These are phyloP conservation scores for Oxycera nigricornis DNA, from an alignment of 2,888 invertebrate genomes.

Conservation along the genomic window DNA sequence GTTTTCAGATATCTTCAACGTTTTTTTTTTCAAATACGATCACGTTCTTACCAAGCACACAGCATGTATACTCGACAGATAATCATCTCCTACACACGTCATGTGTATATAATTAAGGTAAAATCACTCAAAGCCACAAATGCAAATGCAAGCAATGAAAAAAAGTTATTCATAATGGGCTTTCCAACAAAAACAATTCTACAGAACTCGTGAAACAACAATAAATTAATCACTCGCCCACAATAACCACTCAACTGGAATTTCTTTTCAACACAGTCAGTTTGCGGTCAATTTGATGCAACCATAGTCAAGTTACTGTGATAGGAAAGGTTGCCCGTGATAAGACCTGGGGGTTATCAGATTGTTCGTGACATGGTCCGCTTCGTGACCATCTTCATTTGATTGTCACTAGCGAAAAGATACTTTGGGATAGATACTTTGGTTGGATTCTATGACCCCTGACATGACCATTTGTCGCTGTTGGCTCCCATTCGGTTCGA, in stretches of 20 bases:
- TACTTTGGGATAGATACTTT: background rate
- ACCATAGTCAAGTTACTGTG: background rate
- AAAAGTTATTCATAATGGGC: too few relatives aligned
- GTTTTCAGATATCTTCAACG: too few relatives aligned
- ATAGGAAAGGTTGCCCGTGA: constrained; percentile 5
- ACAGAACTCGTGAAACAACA: background rate
- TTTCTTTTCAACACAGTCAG: too few relatives aligned
- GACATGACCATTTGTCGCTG: background rate
- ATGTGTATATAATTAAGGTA: too few relatives aligned
- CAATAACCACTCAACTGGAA: background rate
- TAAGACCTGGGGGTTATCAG: constrained; percentile 5
- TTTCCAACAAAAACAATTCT: too few relatives aligned
- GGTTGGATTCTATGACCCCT: background rate
- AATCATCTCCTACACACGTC: too few relatives aligned
- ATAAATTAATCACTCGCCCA: background rate
- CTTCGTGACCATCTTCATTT: background rate
- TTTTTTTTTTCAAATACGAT: too few relatives aligned
- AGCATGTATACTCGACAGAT: too few relatives aligned
- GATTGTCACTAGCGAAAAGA: background rate
- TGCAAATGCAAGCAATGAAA: too few relatives aligned
- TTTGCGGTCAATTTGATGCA: constrained; percentile 13
- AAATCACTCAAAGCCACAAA: too few relatives aligned
- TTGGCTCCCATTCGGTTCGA: background rate
- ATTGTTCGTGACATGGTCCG: background rate
- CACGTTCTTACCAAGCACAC: too few relatives aligned